These are phyloP conservation scores for Drosophila miranda DNA, from an alignment of 1,140 invertebrate genomes.

Conservation along the genomic window DNA sequence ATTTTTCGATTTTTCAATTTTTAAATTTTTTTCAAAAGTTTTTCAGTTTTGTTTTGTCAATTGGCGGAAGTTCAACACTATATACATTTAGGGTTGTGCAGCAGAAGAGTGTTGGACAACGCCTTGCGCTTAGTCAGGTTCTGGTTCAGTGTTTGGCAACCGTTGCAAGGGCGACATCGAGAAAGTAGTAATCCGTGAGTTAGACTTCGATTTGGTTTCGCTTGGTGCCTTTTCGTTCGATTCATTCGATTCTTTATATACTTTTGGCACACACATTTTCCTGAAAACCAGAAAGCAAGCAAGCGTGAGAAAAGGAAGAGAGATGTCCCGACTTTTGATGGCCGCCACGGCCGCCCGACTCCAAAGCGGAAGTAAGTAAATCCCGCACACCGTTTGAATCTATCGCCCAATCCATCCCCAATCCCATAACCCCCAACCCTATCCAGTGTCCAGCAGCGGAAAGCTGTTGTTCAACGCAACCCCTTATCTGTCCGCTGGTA, in stretches of 20 bases:
- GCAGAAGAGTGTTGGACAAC: no score
- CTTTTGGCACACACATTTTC: conserved; percentile 23
- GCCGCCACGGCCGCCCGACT: conserved; percentile 32
- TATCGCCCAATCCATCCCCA: no score
- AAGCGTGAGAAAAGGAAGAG: background rate
- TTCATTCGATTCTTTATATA: conserved; percentile 22
- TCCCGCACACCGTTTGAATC: background rate
- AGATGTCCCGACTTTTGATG: conserved; percentile 60
- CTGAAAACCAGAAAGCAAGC: background rate
- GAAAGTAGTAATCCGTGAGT: conserved; percentile 1
- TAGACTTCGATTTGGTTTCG: conserved; percentile 19
- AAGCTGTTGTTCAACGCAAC: conserved; percentile 17
- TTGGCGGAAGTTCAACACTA: background rate
- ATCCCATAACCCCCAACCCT: background rate
- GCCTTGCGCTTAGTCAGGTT: no score
- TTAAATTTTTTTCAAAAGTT: no score
- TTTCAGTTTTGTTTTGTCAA: no score
- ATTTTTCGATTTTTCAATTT: background rate
- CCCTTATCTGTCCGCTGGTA: conserved; percentile 23
- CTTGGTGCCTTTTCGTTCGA: background rate
- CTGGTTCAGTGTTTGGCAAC: no score
- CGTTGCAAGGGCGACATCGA: no score
- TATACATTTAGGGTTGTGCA: no score
- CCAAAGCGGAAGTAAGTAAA: conserved; percentile 48
- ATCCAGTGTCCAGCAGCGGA: conserved; percentile 34